Base-by-base conservation (phyloP, 2,888 invertebrate genomes). In the Acrobasis consociella region DNA sequence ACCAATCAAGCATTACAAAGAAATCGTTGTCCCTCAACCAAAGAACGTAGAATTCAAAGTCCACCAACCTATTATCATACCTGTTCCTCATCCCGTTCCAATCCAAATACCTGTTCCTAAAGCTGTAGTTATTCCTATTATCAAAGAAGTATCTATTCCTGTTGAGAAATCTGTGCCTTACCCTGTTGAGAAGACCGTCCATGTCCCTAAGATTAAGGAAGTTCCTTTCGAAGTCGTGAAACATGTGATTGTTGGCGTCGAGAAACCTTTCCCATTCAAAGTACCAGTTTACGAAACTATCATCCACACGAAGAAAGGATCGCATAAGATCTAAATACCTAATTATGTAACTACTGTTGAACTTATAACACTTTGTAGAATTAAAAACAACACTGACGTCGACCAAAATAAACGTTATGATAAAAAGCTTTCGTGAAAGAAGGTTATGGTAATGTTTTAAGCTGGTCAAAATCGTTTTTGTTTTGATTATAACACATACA, bases 111-210 rank as follows among this genome's bases (percentile, higher is more conserved):
- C 95, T 0, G 95, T 96, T 0, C 94, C 95, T 0, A 95, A 94
- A 70, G 95, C 95, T 0, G 92, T 95, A 0, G 95, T 95, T 0
- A 94, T 95, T 1, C 95, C 95, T 0, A 93, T 95, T 5, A 89
- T 95, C 42, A 95, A 95, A 76, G 95, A 95, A 69, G 93, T 96
- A 1, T 93, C 94, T 0, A 93, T 95, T 37, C 95, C 95, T 0
- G 94, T 96, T 0, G 95, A 96, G 72, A 96, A 95, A 76, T 95
- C 95, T 31, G 95, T 95, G 5, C 95, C 95, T 0, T 95, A 95
- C 74, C 94, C 95, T 0, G 95, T 96, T 0, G 95, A 95, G 68
- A 95, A 93, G 73, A 86, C 89, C 3, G 94, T 95, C 0, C 94
- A 94, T 42, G 94, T 95, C 39, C 95, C 95, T 0, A 94, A 94